These are phyloP conservation scores for Bradypodion pumilum DNA, from an alignment of 2,797 vertebrate genomes.

Conservation along the genomic window DNA sequence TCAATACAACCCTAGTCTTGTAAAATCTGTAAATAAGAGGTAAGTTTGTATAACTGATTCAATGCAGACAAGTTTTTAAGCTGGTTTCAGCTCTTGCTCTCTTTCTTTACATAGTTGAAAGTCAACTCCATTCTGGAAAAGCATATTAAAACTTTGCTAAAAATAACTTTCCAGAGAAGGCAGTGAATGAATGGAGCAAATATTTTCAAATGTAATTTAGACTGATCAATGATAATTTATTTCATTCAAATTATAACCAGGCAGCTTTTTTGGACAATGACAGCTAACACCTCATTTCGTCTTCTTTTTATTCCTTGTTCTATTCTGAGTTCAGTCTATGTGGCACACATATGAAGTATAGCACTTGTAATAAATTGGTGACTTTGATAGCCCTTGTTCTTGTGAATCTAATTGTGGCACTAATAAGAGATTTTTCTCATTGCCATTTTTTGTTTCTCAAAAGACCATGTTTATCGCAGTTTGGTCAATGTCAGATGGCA, in stretches of 20 bases:
- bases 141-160: neutral
- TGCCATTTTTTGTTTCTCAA: conserved; percentile 30
- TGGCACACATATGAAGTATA: neutral
- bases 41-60: neutral
- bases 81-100: neutral
- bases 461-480: conserved; percentile 16
- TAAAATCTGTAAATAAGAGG: neutral
- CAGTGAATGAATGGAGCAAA: neutral
- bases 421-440: conserved; percentile 15
- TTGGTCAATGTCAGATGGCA: conserved; percentile 11
- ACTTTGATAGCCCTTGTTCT: conserved; percentile 10
- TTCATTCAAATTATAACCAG: conserved; percentile 16
- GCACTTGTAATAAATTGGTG: conserved; percentile 19
- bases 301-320: neutral
- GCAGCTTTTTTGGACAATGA: conserved; percentile 10
- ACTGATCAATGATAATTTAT: conserved; percentile 16
- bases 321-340: conserved; percentile 27
- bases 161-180: neutral
- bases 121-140: neutral
- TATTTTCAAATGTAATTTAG: conserved; percentile 3
- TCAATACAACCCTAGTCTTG: neutral
- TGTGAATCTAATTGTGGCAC: conserved; percentile 11
- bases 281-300: neutral
- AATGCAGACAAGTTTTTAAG: neutral
- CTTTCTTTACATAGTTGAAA: neutral